Base-by-base conservation (phyloP, 2,797 vertebrate species). In the Glossophaga mutica region DNA sequence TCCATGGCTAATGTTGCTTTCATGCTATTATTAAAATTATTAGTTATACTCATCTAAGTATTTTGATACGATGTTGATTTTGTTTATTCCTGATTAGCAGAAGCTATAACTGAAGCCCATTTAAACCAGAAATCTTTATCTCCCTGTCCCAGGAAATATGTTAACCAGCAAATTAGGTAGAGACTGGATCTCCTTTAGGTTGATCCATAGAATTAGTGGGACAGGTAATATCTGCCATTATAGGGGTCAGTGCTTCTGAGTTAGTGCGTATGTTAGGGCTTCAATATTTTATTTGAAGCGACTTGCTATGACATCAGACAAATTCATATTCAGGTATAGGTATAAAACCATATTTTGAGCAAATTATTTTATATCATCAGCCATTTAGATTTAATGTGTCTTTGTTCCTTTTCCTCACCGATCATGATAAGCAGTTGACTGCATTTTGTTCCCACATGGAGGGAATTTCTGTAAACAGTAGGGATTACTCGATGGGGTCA, bases 201-300 rank as follows among this genome's bases (percentile, higher is more conserved):
- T 77, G 34, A 74, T 92, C 9, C 6, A 19, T 7, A 82, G 42
- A 95, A 86, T 86, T 87, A 88, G 46, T 96, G 94, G 46, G 68
- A 88, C 91, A 91, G 42, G 70, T 82, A 37, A 65, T 95, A 9
- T 21, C 29, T 91, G 42, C 59, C 48, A 82, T 29, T 82, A 29
- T 48, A 37, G 71, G n/a, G 70, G 37, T 94, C 91, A 48, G 34
- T 93, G 52, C 52, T 67, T 86, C 65, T 90, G 42, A 94, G 34
- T 86, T 83, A 65, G n/a, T 90, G 65, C 84, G 91, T 96, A 67
- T 87, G 34, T 71, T 81, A 74, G 83, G 50, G 6, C 37, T 90
- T 86, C 55, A 76, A 7, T 93, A 87, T 94, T 93, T 96, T 86
- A 50, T 93, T 92, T 79, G n/a, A 95, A 93, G 11, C 92, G 26